Conservation (phyloP, 2,113 vertebrate genomes). For the Crotalus horridus region DNA sequence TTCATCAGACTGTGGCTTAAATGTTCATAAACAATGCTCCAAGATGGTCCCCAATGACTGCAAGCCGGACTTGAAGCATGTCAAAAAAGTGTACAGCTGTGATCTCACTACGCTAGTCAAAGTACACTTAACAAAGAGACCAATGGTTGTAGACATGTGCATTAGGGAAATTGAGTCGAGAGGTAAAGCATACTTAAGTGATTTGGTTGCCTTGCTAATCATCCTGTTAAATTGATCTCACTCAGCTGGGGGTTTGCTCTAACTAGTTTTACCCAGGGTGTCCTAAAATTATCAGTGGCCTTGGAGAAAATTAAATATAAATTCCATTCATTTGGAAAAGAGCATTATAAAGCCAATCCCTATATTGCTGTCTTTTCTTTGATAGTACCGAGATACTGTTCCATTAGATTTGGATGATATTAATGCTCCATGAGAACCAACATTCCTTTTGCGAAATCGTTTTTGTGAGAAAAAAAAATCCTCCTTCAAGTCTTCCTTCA, state of each 20-base stretch:
- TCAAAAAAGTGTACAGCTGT: slow-evolving; percentile 91
- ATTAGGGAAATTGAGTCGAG: slow-evolving; percentile 94
- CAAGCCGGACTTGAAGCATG: slow-evolving; percentile 89
- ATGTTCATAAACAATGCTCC: slow-evolving; percentile 97
- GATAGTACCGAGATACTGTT: neutral
- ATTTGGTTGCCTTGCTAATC: slow-evolving; percentile 30
- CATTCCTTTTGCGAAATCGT: slow-evolving; percentile 14
- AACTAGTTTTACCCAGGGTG: slow-evolving; percentile 27
- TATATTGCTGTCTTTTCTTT: slow-evolving; percentile 18
- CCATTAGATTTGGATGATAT: neutral
- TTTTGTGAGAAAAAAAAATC: slow-evolving; percentile 20
- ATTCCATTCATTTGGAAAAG: slow-evolving; percentile 33
- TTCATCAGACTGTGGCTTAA: slow-evolving; percentile 89
- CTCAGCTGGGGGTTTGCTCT: slow-evolving; percentile 31
- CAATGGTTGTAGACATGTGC: slow-evolving; percentile 99
- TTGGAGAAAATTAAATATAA: neutral
- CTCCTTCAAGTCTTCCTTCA: neutral
- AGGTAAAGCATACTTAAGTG: slow-evolving; percentile 76
- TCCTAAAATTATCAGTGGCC: slow-evolving; percentile 29
- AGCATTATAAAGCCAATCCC: slow-evolving; percentile 34
- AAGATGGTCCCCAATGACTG: slow-evolving; percentile 96
- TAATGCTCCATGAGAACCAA: neutral
- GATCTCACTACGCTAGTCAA: slow-evolving; percentile 97
- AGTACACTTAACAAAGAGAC: slow-evolving; percentile 91
- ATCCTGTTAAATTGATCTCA: slow-evolving; percentile 28